These are phyloP conservation scores for Nematostella vectensis DNA, from an alignment of 92 coral and sea anemone species.

Conservation along the genomic window DNA sequence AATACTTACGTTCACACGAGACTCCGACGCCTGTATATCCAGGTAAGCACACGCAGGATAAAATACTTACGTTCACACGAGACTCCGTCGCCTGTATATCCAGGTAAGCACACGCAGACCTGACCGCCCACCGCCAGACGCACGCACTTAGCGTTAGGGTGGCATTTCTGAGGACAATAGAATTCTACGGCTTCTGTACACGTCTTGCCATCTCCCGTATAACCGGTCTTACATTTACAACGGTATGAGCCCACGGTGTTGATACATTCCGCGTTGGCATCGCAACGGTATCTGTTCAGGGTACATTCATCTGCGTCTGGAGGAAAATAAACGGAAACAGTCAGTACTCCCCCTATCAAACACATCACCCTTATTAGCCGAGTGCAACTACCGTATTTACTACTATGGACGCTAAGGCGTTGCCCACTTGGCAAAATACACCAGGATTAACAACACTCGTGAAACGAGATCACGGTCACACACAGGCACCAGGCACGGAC, in stretches of 20 bases:
- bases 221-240: constrained; percentile 27
- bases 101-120: constrained; percentile 53
- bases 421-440: too few species aligned
- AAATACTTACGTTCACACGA: constrained; percentile 62
- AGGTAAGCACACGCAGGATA: too few species aligned
- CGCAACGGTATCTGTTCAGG: constrained; percentile 34
- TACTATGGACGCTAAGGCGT: too few species aligned
- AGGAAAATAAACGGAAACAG: too few species aligned
- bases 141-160: constrained; percentile 50
- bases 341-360: too few species aligned
- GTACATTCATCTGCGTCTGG: constrained; percentile 55
- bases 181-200: constrained; percentile 26
- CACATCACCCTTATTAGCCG: too few species aligned
- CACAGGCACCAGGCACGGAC: too few species aligned
- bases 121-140: constrained; percentile 19
- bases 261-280: constrained; percentile 40
- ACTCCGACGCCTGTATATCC: constrained; percentile 66
- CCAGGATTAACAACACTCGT: too few species aligned
- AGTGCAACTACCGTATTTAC: too few species aligned
- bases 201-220: constrained; percentile 14
- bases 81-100: constrained; percentile 60
- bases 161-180: constrained; percentile 43
- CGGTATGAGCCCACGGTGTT: constrained; percentile 57
- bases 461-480: too few species aligned
- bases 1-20: constrained; percentile 59